Base-by-base conservation (phyloP, 2,113 vertebrate genomes). In the Saguinus imperator region DNA sequence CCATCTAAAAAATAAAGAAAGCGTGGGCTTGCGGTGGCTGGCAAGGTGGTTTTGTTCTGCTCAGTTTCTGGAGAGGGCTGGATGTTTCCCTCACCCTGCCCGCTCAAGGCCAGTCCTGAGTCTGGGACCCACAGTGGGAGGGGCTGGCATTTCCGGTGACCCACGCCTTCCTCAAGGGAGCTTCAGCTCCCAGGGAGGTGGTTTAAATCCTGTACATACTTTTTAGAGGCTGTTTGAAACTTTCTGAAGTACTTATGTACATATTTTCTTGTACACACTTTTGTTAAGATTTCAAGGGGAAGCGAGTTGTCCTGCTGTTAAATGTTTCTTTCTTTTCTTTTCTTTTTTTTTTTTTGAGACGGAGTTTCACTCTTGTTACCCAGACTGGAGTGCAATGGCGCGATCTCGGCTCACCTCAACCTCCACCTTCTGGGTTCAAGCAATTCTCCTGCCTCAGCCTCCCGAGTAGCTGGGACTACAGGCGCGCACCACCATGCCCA, bases 231-330 rank as follows among this genome's bases (percentile, higher is more conserved):
- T 96, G 94, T 98, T 97, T 97, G 95, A 82, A 48, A 88, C 21
- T 97, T 98, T 97, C 97, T 97, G 96, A 98, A 98, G 96, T 97
- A 94, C 97, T 82, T 92, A 23, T 89, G 97, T 98, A 96, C 94
- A 94, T 97, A 92, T 97, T 98, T 98, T 98, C 94, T 79, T 94
- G 93, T 96, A 40, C 94, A 87, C 97, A 91, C 96, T 98, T 96
- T 97, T 97, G 96, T 29, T 64, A 10, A 64, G 61, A 29, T 64
- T 64, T 76, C 75, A 7, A 61, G 23, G 48, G 61, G 83, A 73
- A 86, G n/a, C 90, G 89, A 89, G 88, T 91, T 94, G 84, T 94
- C 10, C 93, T 35, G 40, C 52, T 2, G 4, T 13, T 79, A 57
- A 35, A 80, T 96, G 98, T 98, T 98, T 98, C 1, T 61, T 27